phyloP scores from a whole-genome alignment of 1,140 invertebrate genomes.

The Drosophila simulans region DNA sequence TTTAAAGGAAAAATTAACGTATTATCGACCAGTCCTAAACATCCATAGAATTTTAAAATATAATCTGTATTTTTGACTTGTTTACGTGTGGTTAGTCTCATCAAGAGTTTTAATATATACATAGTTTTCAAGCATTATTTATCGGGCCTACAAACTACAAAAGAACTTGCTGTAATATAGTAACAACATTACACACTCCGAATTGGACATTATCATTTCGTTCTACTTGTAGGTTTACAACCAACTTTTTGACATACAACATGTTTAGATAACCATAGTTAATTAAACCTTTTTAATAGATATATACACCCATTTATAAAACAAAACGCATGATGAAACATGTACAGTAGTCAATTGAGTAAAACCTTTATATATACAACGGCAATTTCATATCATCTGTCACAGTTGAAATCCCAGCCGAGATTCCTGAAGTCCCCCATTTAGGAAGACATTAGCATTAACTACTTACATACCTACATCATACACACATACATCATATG shows the following conservation, averaged over 20 bases:
- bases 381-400: slow-evolving; percentile 65
- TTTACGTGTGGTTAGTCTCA: slow-evolving; percentile 53
- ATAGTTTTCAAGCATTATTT: slow-evolving; percentile 29
- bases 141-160: slow-evolving; percentile 18
- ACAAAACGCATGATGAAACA: slow-evolving; percentile 72
- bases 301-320: slow-evolving; percentile 49
- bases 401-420: slow-evolving; percentile 28
- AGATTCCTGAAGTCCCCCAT: slow-evolving; percentile 33
- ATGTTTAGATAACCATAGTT: slow-evolving; percentile 51
- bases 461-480: slow-evolving; percentile 38
- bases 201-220: slow-evolving; percentile 49
- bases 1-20: too few relatives aligned
- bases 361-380: slow-evolving; percentile 52
- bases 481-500: slow-evolving; percentile 76
- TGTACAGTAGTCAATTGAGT: slow-evolving; percentile 79
- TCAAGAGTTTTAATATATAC: slow-evolving; percentile 41
- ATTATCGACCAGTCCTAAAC: slow-evolving; percentile 12
- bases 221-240: slow-evolving; percentile 56
- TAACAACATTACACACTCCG: slow-evolving; percentile 31
- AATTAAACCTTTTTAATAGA: slow-evolving; percentile 44
- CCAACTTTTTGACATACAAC: slow-evolving; percentile 36
- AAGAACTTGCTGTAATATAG: slow-evolving; percentile 58
- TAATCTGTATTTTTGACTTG: slow-evolving; percentile 42
- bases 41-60: slow-evolving; percentile 21
- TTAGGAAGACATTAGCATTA: slow-evolving; percentile 60